Percentiles rank a stretch among this genome's conserved stretches.
phyloP scores from a whole-genome alignment of 1,140 invertebrate genomes.

The Brachionus rubens region DNA sequence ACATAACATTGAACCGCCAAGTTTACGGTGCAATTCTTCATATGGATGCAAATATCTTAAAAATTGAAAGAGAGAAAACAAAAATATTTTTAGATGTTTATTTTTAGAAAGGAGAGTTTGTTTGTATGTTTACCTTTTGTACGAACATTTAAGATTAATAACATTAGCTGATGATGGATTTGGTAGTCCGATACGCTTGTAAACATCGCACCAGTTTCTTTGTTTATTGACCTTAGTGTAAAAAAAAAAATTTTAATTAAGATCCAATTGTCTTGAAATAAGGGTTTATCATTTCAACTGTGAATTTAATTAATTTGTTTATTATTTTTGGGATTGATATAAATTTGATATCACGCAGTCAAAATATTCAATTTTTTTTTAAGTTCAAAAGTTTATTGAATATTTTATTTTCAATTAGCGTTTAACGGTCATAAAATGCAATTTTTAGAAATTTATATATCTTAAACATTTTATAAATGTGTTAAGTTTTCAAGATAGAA shows the following conservation, averaged over 20 bases:
- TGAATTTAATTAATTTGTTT: too few relatives aligned
- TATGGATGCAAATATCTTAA: slow-evolving; percentile 18
- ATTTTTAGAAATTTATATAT: too few relatives aligned
- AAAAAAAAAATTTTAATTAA: neutral
- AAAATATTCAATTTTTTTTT: too few relatives aligned
- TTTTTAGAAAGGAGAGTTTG: too few relatives aligned
- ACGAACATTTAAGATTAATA: slow-evolving; percentile 15
- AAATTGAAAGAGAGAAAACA: neutral
- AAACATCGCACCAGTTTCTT: slow-evolving; percentile 22
- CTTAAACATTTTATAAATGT: too few relatives aligned
- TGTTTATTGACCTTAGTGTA: slow-evolving; percentile 1
- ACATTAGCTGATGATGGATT: neutral
- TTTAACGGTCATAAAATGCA: too few relatives aligned
- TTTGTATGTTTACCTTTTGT: neutral
- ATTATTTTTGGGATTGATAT: too few relatives aligned
- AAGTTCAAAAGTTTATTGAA: too few relatives aligned
- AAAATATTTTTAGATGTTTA: neutral
- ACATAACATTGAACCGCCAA: neutral
- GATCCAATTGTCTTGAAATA: neutral
- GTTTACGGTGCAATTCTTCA: slow-evolving; percentile 33
- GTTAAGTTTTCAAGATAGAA: too few relatives aligned
- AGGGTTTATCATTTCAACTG: too few relatives aligned
- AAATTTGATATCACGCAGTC: too few relatives aligned
- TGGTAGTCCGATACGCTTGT: neutral
- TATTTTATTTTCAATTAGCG: too few relatives aligned